Conservation (phyloP, 2,113 vertebrate species). For the Hydropotes inermis region DNA sequence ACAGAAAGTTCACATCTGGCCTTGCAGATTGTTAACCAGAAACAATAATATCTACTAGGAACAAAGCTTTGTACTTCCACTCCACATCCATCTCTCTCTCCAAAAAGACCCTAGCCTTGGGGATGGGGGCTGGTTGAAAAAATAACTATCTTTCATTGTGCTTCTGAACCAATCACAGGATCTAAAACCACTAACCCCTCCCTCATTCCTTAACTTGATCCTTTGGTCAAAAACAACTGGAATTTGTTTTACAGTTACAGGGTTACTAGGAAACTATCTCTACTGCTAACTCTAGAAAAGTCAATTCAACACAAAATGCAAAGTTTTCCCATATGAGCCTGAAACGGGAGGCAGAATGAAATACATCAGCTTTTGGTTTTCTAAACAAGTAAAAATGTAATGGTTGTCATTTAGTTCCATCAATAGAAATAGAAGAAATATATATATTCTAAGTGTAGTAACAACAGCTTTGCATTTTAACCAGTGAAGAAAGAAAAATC, state of each 20-base stretch:
- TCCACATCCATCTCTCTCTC: neutral
- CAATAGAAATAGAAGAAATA: neutral
- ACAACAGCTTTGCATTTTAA: neutral
- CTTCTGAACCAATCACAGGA: neutral
- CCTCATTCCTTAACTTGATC: neutral
- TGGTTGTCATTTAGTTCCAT: neutral
- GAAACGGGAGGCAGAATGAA: neutral
- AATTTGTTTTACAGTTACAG: neutral
- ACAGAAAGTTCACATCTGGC: neutral
- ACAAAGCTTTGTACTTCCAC: neutral
- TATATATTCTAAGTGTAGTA: neutral
- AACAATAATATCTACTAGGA: neutral
- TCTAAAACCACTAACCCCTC: neutral
- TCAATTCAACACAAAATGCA: neutral
- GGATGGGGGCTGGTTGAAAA: neutral
- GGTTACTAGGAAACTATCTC: neutral
- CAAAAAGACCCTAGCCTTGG: neutral
- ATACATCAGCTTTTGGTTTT: neutral
- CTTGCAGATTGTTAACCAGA: neutral
- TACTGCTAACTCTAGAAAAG: neutral
- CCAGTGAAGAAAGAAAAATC: neutral
- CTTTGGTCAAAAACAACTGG: neutral
- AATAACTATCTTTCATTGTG: neutral
- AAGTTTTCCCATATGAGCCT: neutral
- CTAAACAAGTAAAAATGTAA: neutral